Evolutionary conservation across 2,888 invertebrate species (phyloP), one percentile per base, ranked within the genome.

Genomic region (Gandaritis pyraliata): DNA sequence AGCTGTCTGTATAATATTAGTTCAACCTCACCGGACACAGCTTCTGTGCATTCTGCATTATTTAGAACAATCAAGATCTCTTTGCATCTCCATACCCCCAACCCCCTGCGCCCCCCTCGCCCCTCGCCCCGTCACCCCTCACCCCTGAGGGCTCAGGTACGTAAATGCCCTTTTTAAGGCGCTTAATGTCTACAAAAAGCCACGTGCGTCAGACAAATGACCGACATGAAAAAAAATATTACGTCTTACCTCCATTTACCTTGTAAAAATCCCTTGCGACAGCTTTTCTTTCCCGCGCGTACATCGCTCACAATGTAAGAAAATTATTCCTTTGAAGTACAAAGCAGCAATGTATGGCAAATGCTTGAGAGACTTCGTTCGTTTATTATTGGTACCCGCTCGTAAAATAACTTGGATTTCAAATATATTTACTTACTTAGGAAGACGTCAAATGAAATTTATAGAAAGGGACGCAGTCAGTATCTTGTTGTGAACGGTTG

Each of bases 141-240:
- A 23, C 55, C 61, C 53, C 53, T 45, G 52, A 11, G 16, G 49
- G 54, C 38, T 38, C 59, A 53, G 58, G 51, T 69, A 77, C 74
- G 81, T 83, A 83, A 83, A 83, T 80, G 78, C 76, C 78, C 76
- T 84, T 82, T 84, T 86, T 85, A 82, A 82, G 81, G 72, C 72
- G 72, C 81, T 77, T 85, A 84, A 85, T 85, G 83, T 78, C 79
- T 77, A 74, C 85, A 85, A 85, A 85, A 86, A 85, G 78, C 76
- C 80, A 81, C 85, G 85, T 80, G 84, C 76, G 76, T 71, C 75
- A 80, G 82, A 85, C 85, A 86, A 85, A 86, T 85, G 85, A 83
- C 81, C 80, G 77, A 72, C 77, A 71, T 69, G 82, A 85, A 84
- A 83, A 86, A 84, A 84, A 81, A 82, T 83, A 70, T 67, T 72